Conservation (phyloP, 2,888 invertebrate species). For the Neoaliturus tenellus region DNA sequence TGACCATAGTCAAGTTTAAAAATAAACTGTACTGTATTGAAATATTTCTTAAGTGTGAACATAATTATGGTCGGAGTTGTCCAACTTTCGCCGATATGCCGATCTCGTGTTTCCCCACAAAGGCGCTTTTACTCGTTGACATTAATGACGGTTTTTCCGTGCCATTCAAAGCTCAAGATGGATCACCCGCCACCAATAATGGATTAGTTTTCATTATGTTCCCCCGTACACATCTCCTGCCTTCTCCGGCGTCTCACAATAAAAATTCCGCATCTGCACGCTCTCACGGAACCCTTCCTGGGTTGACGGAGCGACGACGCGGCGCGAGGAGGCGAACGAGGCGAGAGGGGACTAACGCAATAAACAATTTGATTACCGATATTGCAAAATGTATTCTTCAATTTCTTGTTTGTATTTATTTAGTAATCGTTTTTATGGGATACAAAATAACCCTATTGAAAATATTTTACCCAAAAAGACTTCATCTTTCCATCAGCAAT, state of each 20-base stretch:
- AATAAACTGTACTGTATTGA: no score
- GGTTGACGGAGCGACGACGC: neutral
- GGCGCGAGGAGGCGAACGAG: neutral
- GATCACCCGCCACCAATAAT: constrained; percentile 55
- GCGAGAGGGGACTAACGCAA: neutral
- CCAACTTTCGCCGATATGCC: constrained; percentile 14
- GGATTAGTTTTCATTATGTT: constrained; percentile 58
- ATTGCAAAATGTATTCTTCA: no score
- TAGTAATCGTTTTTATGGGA: no score
- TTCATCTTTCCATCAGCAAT: no score
- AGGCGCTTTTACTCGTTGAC: constrained; percentile 42
- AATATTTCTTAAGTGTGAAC: no score
- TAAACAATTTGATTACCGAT: no score
- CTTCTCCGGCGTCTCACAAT: no score
- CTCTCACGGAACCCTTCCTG: no score
- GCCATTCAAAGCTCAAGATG: constrained; percentile 44
- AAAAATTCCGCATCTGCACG: constrained; percentile 38
- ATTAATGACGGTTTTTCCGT: constrained; percentile 49
- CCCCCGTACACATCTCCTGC: neutral
- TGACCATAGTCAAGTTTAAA: no score
- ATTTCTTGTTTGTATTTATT: no score
- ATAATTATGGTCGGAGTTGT: constrained; percentile 25
- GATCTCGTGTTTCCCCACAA: constrained; percentile 8
- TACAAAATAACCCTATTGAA: no score
- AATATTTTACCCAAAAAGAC: no score